Percentiles rank a stretch among this genome's conserved stretches.
These are phyloP conservation scores for Centropyge bicolor DNA, from an alignment of 2,797 vertebrate genomes.

Conservation along the genomic window DNA sequence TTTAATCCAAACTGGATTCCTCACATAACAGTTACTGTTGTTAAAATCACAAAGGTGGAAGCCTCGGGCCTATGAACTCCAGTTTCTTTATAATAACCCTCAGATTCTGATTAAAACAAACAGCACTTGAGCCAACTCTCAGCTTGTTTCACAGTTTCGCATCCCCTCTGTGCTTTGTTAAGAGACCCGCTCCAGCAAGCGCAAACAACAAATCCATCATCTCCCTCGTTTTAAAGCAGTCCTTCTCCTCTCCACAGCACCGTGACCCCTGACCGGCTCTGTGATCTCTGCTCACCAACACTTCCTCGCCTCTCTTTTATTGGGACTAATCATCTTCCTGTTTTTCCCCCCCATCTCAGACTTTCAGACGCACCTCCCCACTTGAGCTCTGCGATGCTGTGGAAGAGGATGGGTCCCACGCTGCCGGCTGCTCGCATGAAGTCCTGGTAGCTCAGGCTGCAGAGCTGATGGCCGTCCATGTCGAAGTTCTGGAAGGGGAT, in stretches of 20 bases:
- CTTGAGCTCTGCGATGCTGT: constrained; percentile 93
- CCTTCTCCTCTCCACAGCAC: constrained; percentile 25
- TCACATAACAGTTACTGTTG: neutral
- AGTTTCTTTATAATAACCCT: constrained; percentile 22
- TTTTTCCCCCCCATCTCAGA: neutral
- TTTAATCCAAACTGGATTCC: neutral
- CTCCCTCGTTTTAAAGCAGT: constrained; percentile 43
- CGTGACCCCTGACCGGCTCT: constrained; percentile 51
- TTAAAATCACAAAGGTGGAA: constrained; percentile 6
- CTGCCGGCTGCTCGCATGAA: constrained; percentile 92
- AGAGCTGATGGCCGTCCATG: constrained; percentile 93
- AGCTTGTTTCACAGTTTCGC: constrained; percentile 43
- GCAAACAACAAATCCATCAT: constrained; percentile 76
- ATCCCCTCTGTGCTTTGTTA: constrained; percentile 65
- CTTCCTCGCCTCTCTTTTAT: constrained; percentile 46
- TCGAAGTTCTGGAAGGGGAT: constrained; percentile 97
- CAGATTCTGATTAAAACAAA: constrained; percentile 48
- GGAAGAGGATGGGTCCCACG: constrained; percentile 92
- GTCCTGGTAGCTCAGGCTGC: constrained; percentile 93
- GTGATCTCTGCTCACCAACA: constrained; percentile 47
- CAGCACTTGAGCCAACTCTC: constrained; percentile 24
- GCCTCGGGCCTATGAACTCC: neutral
- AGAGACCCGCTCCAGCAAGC: constrained; percentile 48
- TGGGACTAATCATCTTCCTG: constrained; percentile 44
- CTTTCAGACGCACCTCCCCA: constrained; percentile 88